Conservation (phyloP, 2,113 vertebrate species). For the Syngnathus floridae region DNA sequence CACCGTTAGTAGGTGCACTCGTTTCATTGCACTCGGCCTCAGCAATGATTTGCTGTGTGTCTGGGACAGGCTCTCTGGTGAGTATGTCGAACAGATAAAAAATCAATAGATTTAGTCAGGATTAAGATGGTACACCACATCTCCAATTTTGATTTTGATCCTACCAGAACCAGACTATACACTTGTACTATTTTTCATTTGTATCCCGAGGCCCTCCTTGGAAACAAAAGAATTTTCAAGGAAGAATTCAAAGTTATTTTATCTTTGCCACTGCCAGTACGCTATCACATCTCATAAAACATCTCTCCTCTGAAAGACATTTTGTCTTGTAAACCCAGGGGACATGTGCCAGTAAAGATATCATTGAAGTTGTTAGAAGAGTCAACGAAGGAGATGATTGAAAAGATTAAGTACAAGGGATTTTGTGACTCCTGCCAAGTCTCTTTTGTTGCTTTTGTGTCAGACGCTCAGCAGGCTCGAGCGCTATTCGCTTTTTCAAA, state of each 20-base stretch:
- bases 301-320: not conserved
- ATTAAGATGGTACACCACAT: not conserved
- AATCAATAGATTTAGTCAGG: too few species aligned
- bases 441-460: not conserved
- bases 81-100: slow-evolving; percentile 7
- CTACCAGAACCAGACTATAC: not conserved
- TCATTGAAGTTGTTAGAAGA: not conserved
- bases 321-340: not conserved
- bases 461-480: not conserved
- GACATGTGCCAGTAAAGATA: not conserved
- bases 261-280: not conserved
- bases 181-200: not conserved
- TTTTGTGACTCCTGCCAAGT: not conserved
- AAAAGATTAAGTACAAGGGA: not conserved
- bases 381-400: not conserved
- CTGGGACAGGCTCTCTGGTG: slow-evolving; percentile 76
- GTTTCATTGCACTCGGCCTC: slow-evolving; percentile 74
- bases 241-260: not conserved
- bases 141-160: not conserved
- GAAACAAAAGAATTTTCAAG: not conserved
- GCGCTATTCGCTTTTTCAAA: not conserved
- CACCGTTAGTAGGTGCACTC: slow-evolving; percentile 62
- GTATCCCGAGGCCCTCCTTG: too few species aligned
- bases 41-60: slow-evolving; percentile 71
- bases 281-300: not conserved